Evolutionary conservation across 2,113 vertebrate species (phyloP).

Genomic region (Gopherus flavomarginatus): DNA sequence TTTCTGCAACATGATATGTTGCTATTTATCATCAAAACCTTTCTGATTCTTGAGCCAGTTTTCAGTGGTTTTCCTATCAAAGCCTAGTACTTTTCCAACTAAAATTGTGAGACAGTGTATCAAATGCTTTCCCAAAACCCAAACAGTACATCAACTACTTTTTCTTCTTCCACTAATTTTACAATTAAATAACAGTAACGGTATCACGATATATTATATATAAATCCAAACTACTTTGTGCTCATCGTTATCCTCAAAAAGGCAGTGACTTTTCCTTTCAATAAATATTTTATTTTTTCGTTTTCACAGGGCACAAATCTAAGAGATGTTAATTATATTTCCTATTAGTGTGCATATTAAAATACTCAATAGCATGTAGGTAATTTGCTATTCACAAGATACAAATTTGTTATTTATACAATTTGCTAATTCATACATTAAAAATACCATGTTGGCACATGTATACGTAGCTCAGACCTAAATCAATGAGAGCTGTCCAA

Average conservation of each 20-base stretch:
- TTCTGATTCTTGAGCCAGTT: background rate
- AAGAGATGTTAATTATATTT: background rate
- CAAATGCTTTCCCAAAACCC: background rate
- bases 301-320: background rate
- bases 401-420: background rate
- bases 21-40: background rate
- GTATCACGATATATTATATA: constrained; percentile 6
- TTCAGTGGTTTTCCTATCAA: background rate
- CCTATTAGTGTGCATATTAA: background rate
- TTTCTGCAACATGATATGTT: background rate
- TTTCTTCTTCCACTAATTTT: background rate
- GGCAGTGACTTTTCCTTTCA: background rate
- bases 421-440: background rate
- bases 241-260: background rate
- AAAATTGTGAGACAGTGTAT: background rate
- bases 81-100: background rate
- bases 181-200: background rate
- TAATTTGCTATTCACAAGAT: background rate
- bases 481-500: background rate
- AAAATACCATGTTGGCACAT: background rate
- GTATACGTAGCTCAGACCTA: background rate
- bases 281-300: constrained; percentile 24
- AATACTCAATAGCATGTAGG: rapidly evolving
- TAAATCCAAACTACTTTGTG: constrained; percentile 12
- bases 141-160: background rate